Conservation (phyloP, 1,140 invertebrate species). For the Drosophila micromelanica region DNA sequence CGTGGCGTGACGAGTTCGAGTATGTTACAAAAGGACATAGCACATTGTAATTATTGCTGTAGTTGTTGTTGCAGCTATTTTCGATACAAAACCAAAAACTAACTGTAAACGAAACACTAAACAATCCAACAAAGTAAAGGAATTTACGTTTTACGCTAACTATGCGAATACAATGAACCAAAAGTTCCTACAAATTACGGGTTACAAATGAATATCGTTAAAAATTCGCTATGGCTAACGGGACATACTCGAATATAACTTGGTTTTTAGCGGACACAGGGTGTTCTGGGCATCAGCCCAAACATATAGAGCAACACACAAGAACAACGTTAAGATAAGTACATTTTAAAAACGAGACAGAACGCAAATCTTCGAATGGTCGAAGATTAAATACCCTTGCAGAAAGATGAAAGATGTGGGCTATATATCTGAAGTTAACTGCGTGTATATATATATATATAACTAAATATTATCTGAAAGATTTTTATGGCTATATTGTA, state of each 20-base stretch:
- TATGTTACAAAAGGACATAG: conserved; percentile 45
- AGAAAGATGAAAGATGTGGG: too few relatives aligned
- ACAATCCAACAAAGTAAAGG: conserved; percentile 59
- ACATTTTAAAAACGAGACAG: conserved; percentile 12
- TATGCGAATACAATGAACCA: conserved; percentile 48
- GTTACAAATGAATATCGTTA: conserved; percentile 42
- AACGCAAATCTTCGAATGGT: too few relatives aligned
- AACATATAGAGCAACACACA: conserved; percentile 29
- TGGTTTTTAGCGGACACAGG: conserved; percentile 19
- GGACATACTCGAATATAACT: conserved; percentile 3
- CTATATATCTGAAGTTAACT: too few relatives aligned
- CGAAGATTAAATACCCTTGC: too few relatives aligned
- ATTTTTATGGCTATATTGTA: too few relatives aligned
- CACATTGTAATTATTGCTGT: not conserved
- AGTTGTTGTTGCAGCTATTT: too few relatives aligned
- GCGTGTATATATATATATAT: too few relatives aligned
- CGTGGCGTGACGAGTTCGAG: conserved; percentile 32
- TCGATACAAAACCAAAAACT: conserved; percentile 25
- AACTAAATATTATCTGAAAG: too few relatives aligned
- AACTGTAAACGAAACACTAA: conserved; percentile 52
- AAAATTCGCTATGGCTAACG: conserved; percentile 13
- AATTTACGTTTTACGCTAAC: conserved; percentile 21
- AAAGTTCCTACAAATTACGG: conserved; percentile 58
- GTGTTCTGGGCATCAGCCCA: conserved; percentile 2
- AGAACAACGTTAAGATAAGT: conserved; percentile 37